phyloP scores from a whole-genome alignment of 2,113 vertebrate species.

The Bufo bufo region DNA sequence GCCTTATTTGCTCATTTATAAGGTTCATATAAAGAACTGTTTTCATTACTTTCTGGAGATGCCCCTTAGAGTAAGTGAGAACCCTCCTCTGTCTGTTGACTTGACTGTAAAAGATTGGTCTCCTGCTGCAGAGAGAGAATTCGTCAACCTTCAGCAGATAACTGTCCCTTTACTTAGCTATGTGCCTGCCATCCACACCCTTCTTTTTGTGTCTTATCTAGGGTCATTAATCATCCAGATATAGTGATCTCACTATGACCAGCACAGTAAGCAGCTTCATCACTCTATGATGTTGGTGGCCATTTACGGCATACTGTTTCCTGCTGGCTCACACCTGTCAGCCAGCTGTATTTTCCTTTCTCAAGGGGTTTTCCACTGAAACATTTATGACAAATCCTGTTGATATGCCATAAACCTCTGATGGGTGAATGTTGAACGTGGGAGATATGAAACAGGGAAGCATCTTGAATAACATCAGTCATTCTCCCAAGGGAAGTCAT shows the following conservation, averaged over 20 bases:
- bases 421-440: not conserved
- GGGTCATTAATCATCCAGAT: not conserved
- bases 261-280: too few relatives aligned
- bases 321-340: not conserved
- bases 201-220: not conserved
- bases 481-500: not conserved
- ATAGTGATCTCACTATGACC: too few relatives aligned
- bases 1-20: too few relatives aligned
- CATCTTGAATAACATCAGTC: not conserved
- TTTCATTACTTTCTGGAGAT: too few relatives aligned
- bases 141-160: not conserved
- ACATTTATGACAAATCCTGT: not conserved
- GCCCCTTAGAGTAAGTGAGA: not conserved
- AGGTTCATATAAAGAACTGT: too few relatives aligned
- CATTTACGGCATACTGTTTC: not conserved
- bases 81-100: not conserved
- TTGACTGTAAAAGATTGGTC: not conserved
- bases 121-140: not conserved
- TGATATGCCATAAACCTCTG: not conserved
- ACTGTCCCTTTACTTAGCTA: not conserved
- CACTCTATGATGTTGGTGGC: too few relatives aligned
- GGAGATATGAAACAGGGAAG: not conserved
- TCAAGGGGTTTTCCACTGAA: not conserved
- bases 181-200: not conserved
- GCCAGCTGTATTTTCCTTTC: not conserved